Evolutionary conservation across 1,140 invertebrate species (phyloP).

Genomic region (Neodiprion lecontei): DNA sequence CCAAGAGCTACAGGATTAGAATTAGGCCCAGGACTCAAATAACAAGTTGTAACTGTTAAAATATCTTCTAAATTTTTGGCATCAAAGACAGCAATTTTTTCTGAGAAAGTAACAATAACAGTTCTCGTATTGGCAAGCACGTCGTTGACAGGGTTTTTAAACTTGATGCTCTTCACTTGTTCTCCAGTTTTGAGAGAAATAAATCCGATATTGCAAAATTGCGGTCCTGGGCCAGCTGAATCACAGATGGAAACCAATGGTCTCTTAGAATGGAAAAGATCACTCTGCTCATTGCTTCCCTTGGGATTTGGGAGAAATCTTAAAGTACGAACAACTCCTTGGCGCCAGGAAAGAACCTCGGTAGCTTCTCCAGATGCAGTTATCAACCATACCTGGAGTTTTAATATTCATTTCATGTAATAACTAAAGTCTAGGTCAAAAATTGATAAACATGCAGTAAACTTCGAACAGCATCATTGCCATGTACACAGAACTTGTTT

Average conservation of each 20-base stretch:
- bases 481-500: conserved; percentile 36
- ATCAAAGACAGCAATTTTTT: conserved; percentile 92
- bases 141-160: conserved; percentile 89
- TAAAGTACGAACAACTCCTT: conserved; percentile 83
- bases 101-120: conserved; percentile 86
- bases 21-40: conserved; percentile 82
- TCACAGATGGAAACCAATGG: conserved; percentile 91
- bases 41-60: conserved; percentile 88
- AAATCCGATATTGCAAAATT: conserved; percentile 88
- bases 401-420: conserved; percentile 16
- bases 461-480: neutral
- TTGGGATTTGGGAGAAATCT: conserved; percentile 83
- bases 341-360: conserved; percentile 89
- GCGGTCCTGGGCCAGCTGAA: conserved; percentile 77
- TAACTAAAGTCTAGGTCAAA: conserved; percentile 23
- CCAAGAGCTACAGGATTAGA: conserved; percentile 92
- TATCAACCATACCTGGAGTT: conserved; percentile 73
- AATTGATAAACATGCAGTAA: conserved; percentile 9
- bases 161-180: conserved; percentile 89
- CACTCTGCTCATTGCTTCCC: conserved; percentile 63
- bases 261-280: conserved; percentile 77
- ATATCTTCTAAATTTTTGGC: conserved; percentile 85
- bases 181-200: conserved; percentile 89
- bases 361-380: conserved; percentile 87
- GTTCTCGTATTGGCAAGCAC: conserved; percentile 84